Base-by-base conservation (phyloP, 2,113 vertebrate genomes). In the Poicephalus meyeri region DNA sequence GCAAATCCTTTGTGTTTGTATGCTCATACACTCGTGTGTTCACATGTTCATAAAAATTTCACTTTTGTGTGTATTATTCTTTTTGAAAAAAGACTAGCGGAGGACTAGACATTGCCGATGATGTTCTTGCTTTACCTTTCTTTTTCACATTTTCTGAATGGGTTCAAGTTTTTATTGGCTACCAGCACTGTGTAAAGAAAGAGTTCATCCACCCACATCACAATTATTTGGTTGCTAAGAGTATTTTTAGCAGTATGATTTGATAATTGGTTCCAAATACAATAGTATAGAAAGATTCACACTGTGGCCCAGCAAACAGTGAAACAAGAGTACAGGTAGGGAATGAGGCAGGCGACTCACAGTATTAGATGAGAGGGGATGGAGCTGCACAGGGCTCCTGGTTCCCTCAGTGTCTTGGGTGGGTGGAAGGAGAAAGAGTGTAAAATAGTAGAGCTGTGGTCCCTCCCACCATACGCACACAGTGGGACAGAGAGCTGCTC, bases 221-320 rank as follows among this genome's bases (percentile, higher is more conserved):
- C 84, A 91, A 91, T 94, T 94, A 80, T 66, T 96, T 88, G 50
- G 76, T 73, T 91, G 80, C 63, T 90, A 78, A 55, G 47, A 74
- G 24, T 94, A 88, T 74, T 96, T 95, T 94, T 93, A 96, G 90
- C 90, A 78, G 35, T 47, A 84, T 1, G 2, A 74, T 91, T 95
- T 68, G 35, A 77, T 80, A 88, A 78, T 41, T 83, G 26, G 50
- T 71, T 95, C 46, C 60, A 95, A 94, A 94, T 49, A 93, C 47
- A 95, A 56, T 78, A 47, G 26, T 71, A 78, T 33, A 83, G 49
- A 74, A 82, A 49, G 69, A 72, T 33, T 80, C 83, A 50, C 41
- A 11, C 63, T 80, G 58, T 50, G 76, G 85, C 81, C 55, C 58
- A 86, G 85, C 63, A 78, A 96, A 60, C 2, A 8, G 74, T 33